Evolutionary conservation across 30 jellyfish, hydroid and myxozoan species (phyloP).

Genomic region (Cassiopea andromeda): DNA sequence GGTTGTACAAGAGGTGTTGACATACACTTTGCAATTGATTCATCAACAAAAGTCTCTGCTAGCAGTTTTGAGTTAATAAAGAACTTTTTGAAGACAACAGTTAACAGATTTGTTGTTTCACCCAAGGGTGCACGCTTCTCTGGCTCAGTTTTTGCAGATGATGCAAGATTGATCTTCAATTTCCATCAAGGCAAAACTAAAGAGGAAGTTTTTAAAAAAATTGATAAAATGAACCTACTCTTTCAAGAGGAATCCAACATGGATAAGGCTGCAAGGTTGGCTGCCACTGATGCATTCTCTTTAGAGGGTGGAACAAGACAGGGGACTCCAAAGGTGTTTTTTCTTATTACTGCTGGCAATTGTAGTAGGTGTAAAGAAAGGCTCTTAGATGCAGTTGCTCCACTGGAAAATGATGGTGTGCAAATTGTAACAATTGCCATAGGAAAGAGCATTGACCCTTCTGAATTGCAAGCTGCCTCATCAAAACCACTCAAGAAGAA

Average conservation of each 20-base stretch:
- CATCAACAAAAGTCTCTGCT: slow-evolving; percentile 74
- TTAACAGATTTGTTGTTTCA: slow-evolving; percentile 86
- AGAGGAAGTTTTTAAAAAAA: slow-evolving; percentile 54
- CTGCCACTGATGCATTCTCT: slow-evolving; percentile 80
- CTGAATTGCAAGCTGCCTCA: slow-evolving; percentile 68
- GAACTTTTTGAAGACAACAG: slow-evolving; percentile 75
- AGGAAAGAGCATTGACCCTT: slow-evolving; percentile 58
- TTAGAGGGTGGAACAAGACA: slow-evolving; percentile 92
- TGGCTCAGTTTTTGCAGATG: slow-evolving; percentile 90
- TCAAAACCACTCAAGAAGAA: slow-evolving; percentile 75
- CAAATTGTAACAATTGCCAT: slow-evolving; percentile 83
- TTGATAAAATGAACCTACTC: slow-evolving; percentile 75
- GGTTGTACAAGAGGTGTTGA: slow-evolving; percentile 95
- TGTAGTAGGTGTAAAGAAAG: slow-evolving; percentile 85
- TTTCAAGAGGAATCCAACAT: slow-evolving; percentile 60
- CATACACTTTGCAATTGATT: slow-evolving; percentile 94
- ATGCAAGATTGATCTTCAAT: slow-evolving; percentile 73
- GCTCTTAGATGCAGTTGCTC: slow-evolving; percentile 83
- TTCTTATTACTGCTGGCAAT: slow-evolving; percentile 82
- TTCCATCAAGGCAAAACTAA: slow-evolving; percentile 76
- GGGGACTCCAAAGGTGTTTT: slow-evolving; percentile 87
- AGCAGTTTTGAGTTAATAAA: slow-evolving; percentile 70
- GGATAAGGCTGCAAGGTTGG: slow-evolving; percentile 79
- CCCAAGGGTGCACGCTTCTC: slow-evolving; percentile 90
- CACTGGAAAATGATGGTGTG: slow-evolving; percentile 86